Percentiles rank a stretch among this genome's conserved stretches.
Conservation (phyloP, 1,140 invertebrate species). For the Aphidius gifuensis region DNA sequence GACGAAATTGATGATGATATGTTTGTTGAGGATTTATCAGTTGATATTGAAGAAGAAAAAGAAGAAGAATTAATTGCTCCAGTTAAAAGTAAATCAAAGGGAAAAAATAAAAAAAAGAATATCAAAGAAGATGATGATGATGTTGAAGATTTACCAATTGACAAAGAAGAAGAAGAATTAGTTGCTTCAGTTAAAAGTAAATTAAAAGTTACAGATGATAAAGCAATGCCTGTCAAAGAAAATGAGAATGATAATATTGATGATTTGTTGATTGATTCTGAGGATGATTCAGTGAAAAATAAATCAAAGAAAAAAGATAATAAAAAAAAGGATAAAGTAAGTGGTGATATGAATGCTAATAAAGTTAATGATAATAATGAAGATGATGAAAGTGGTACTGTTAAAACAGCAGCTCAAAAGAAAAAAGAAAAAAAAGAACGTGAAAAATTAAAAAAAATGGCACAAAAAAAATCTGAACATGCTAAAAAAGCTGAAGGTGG, state of each 20-base stretch:
- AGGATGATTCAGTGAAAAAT: background rate
- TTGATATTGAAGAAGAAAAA: constrained; percentile 47
- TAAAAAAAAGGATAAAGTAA: background rate
- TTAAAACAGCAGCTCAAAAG: constrained; percentile 81
- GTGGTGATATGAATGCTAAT: background rate
- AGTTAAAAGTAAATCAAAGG: constrained; percentile 32
- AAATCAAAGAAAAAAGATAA: background rate
- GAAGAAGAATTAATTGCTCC: constrained; percentile 28
- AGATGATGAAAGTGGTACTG: constrained; percentile 57
- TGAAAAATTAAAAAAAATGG: constrained; percentile 72
- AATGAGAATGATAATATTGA: too few relatives aligned
- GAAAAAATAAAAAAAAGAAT: constrained; percentile 55
- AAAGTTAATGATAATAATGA: constrained; percentile 40
- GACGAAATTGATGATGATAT: constrained; percentile 16
- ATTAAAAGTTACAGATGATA: too few relatives aligned
- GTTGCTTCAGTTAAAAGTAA: constrained; percentile 36
- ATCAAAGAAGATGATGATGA: constrained; percentile 46
- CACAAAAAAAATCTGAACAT: constrained; percentile 57
- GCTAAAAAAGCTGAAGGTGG: background rate
- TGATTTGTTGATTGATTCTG: background rate
- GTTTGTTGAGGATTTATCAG: constrained; percentile 36
- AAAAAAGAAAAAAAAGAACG: constrained; percentile 85
- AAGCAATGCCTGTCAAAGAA: too few relatives aligned
- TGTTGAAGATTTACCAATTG: constrained; percentile 50
- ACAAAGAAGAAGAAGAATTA: constrained; percentile 39